Evolutionary conservation across 2,888 invertebrate genomes (phyloP), one percentile per base, ranked within the genome.

Genomic region (Bimastos eiseni): DNA sequence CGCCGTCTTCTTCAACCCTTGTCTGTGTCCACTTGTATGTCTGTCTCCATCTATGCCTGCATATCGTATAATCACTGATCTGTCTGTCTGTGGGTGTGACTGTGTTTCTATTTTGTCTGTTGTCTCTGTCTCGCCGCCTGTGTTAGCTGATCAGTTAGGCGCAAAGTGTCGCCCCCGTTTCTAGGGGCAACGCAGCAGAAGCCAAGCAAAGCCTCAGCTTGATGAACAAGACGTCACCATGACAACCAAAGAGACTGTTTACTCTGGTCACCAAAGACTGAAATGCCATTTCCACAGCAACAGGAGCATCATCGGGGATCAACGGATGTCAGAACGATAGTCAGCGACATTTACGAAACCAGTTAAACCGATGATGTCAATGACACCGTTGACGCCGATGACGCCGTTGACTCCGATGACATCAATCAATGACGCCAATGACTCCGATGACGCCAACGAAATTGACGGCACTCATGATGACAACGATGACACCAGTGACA

Each of bases 121-220:
- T 86, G 34, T 33, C 33, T 36, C 86, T 34, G 37, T 86, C 86
- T 34, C 37, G 5, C 86, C 30, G 37, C 86, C 86, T 86, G 21
- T 70, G 30, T 13, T n/a, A 70, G 70, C 70, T n/a, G 70, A 30
- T 70, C 70, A 70, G 5, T 70, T 70, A 70, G n/a, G 70, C 70
- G 55, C 30, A 55, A 24, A 55, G 55, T 55, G 70, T 70, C 70
- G n/a, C 70, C 49, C 49, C n/a, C n/a, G 70, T 70, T 8, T 70
- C 70, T 70, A 70, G 30, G 70, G 70, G n/a, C 70, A 70, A 70
- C n/a, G 70, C 70, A 70, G 70, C 70, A n/a, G n/a, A 70, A 70
- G 70, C 70, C 70, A 70, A 70, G n/a, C n/a, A 70, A 70, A 70
- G 70, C 70, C 70, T 70, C n/a, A 70, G 70, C 70, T n/a, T 30